Conservation (phyloP, 2,113 vertebrate species). For the Marmota flaviventris region DNA sequence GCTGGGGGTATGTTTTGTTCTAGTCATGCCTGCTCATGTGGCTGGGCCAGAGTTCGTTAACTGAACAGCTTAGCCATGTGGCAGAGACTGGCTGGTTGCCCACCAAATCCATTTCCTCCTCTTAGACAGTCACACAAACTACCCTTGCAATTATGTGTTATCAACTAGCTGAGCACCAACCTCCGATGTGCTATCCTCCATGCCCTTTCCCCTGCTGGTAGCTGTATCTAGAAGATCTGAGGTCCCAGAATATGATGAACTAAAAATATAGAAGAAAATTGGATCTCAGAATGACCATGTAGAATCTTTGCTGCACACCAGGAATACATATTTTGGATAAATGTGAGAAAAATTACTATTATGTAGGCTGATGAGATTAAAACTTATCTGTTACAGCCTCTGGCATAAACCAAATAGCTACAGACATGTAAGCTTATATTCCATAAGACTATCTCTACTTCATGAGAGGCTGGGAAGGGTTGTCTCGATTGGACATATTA, state of each 20-base stretch:
- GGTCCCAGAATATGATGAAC: neutral
- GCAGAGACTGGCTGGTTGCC: neutral
- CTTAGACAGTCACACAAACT: neutral
- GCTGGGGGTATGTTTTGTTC: neutral
- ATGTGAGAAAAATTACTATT: neutral
- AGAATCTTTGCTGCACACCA: neutral
- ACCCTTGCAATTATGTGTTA: neutral
- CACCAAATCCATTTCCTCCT: neutral
- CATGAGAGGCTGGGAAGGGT: neutral
- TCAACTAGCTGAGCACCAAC: neutral
- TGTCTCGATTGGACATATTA: neutral
- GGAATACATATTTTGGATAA: neutral
- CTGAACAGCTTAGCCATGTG: neutral
- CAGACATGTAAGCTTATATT: neutral
- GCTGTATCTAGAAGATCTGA: neutral
- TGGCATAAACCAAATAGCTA: neutral
- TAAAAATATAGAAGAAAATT: neutral
- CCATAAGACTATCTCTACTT: neutral
- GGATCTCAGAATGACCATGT: neutral
- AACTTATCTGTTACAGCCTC: neutral
- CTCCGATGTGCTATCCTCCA: neutral
- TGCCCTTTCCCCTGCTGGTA: too few species aligned
- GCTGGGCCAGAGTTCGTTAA: neutral
- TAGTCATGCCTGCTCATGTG: neutral
- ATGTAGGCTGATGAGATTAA: conserved; percentile 23